Percentiles rank a stretch among this genome's conserved stretches.
phyloP scores from a whole-genome alignment of 2,113 vertebrate genomes.

The Lepus timidus region DNA sequence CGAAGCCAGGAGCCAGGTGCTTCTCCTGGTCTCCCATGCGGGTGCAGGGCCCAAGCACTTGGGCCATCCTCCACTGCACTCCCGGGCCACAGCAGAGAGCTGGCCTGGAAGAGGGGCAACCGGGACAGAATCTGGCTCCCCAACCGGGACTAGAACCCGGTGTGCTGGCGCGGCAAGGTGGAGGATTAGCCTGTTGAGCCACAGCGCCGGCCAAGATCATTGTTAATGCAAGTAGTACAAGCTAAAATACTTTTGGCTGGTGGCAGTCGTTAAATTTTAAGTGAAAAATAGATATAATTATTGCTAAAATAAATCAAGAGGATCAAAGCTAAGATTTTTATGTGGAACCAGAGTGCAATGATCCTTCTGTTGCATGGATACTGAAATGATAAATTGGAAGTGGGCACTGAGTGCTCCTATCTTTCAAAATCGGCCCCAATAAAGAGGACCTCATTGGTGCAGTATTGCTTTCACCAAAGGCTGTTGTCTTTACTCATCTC shows the following conservation, averaged over 20 bases:
- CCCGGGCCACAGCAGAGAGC: too few species aligned
- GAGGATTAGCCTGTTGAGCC: too few species aligned
- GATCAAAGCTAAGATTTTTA: background rate
- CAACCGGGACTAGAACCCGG: too few species aligned
- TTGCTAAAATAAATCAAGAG: background rate
- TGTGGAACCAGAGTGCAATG: background rate
- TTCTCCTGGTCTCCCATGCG: too few species aligned
- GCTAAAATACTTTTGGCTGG: background rate
- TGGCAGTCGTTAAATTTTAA: background rate
- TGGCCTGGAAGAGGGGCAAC: too few species aligned
- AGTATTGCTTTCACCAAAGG: background rate
- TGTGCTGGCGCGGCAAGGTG: too few species aligned
- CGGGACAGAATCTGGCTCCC: too few species aligned
- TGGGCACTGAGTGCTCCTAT: rapidly evolving
- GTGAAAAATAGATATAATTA: background rate
- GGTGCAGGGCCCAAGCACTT: too few species aligned
- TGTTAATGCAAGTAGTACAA: background rate
- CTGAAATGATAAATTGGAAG: background rate
- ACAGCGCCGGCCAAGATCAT: background rate
- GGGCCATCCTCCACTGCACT: too few species aligned
- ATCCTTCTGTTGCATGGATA: background rate
- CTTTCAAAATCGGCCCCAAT: too few species aligned
- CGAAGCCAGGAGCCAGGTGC: too few species aligned
- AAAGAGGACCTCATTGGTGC: background rate
- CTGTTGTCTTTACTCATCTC: background rate